Evolutionary conservation across 2,113 vertebrate genomes (phyloP).

Genomic region (Tragelaphus buxtoni): DNA sequence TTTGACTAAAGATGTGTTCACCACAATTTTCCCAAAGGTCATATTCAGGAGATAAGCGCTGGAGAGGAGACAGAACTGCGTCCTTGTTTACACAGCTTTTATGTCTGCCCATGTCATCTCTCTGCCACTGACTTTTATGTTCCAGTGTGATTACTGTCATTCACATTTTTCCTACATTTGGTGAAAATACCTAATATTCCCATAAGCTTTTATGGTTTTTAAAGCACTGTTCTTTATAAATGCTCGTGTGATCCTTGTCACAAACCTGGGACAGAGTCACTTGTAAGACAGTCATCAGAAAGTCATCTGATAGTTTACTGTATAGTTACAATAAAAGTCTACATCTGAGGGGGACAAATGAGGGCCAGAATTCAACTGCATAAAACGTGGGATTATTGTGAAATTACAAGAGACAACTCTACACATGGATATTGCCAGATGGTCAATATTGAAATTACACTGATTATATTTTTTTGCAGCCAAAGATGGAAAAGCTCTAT

Average conservation of each 20-base stretch:
- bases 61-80: neutral
- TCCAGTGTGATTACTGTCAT: neutral
- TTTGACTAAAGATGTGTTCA: neutral
- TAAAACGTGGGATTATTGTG: neutral
- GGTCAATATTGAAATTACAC: neutral
- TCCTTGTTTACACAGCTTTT: neutral
- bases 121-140: neutral
- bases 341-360: neutral
- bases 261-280: neutral
- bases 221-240: neutral
- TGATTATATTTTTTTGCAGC: neutral
- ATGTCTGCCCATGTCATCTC: neutral
- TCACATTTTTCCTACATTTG: neutral
- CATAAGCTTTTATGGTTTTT: neutral
- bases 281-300: neutral
- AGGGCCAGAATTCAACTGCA: neutral
- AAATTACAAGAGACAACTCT: neutral
- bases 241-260: neutral
- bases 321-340: neutral
- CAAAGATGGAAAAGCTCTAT: neutral
- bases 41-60: neutral
- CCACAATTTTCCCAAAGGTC: neutral
- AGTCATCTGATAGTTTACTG: neutral
- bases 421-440: neutral
- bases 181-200: neutral